Base-by-base conservation (phyloP, 2,797 vertebrate genomes). In the Leptatherina wallacei region DNA sequence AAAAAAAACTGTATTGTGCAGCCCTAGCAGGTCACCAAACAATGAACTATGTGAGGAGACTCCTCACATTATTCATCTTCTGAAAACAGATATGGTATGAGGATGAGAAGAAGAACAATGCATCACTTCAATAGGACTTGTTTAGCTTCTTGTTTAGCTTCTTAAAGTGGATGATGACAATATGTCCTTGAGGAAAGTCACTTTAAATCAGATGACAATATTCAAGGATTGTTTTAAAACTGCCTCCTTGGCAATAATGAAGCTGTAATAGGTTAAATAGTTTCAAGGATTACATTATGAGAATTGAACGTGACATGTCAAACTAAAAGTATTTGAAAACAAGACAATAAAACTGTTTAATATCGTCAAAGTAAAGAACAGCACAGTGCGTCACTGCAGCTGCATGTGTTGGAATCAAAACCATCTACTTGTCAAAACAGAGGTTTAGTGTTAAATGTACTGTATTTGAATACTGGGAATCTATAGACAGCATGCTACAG, bases 401-500 rank as follows among this genome's bases (percentile, higher is more conserved):
- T 72, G 27, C 51, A 49, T 3, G 36, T 18, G 2, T 32, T 54
- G 36, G 35, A 62, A 49, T 66, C 33, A 11, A 51, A 20, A 24
- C 20, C 16, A 58, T 16, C 12, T n/a, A 27, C 24, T 3, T 47
- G 20, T 64, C 4, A 47, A 52, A 35, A 66, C 6, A 69, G 44
- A 66, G 3, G n/a, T 58, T 66, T 18, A 32, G 27, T 55, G 27
- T 40, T 9, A 51, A 61, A 27, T 73, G 32, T 54, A 36, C 22
- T 62, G 30, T 38, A 47, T 5, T n/a, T 36, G 38, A 52, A 60
- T 6, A 62, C 44, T n/a, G 20, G 44, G 20, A 49, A n/a, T 49
- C 8, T n/a, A n/a, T 20, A 49, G 20, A 49, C 44, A 49, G 20
- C 44, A 10, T 49, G 20, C 9, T 49, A 49, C 16, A 49, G 51